Conservation (phyloP, 2,797 vertebrate species). For the Rhinoraja longicauda region DNA sequence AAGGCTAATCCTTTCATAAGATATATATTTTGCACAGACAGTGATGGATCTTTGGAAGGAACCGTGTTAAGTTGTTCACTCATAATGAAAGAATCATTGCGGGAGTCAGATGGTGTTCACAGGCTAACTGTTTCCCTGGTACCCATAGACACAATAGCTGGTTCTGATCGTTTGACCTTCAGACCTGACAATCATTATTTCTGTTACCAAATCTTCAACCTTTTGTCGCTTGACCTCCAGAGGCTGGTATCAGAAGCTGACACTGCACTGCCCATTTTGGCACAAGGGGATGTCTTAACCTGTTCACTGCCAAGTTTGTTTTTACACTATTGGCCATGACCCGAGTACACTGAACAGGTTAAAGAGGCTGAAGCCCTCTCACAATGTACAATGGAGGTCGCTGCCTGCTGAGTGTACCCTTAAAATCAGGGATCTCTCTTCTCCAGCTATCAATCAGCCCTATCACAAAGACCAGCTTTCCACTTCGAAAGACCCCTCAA, state of each 20-base stretch:
- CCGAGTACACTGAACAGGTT: not conserved
- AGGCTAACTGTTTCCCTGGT: not conserved
- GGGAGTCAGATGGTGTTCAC: not conserved
- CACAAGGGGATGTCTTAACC: not conserved
- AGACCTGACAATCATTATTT: not conserved
- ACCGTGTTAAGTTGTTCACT: not conserved
- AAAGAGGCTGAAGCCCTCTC: not conserved
- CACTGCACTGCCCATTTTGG: not conserved
- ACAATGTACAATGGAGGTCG: not conserved
- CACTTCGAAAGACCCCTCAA: not conserved
- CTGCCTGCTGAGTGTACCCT: not conserved
- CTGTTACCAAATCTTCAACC: not conserved
- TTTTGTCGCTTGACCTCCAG: not conserved
- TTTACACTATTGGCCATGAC: too few relatives aligned
- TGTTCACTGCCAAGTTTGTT: too few relatives aligned
- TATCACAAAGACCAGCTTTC: not conserved
- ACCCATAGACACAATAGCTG: not conserved
- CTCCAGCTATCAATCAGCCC: not conserved
- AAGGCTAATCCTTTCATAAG: conserved; percentile 28
- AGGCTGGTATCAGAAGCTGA: not conserved
- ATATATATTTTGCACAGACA: conserved; percentile 22
- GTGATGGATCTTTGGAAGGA: not conserved
- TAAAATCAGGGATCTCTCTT: not conserved
- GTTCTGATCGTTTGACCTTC: not conserved
- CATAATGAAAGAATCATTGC: not conserved